Evolutionary conservation across 2,113 vertebrate genomes (phyloP).

Genomic region (Nesoenas mayeri): DNA sequence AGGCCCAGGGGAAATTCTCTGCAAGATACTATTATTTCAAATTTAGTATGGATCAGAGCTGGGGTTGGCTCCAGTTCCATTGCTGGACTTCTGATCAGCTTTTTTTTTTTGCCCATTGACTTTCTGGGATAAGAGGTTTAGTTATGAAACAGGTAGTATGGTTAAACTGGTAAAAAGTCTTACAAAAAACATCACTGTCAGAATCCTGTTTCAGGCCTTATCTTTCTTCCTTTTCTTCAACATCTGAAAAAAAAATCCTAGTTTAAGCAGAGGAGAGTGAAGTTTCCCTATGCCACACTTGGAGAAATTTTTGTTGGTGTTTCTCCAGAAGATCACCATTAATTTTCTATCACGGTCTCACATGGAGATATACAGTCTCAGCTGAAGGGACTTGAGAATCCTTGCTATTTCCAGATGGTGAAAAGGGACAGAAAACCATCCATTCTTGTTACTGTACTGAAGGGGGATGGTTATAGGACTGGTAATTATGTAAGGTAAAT

Average conservation of each 20-base stretch:
- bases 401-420: not conserved
- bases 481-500: not conserved
- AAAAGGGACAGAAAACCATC: not conserved
- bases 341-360: not conserved
- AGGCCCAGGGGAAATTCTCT: not conserved
- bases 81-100: not conserved
- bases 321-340: not conserved
- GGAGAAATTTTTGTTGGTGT: not conserved
- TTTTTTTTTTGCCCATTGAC: rapidly evolving
- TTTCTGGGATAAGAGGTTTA: not conserved
- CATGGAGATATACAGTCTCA: not conserved
- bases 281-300: not conserved
- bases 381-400: not conserved
- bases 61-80: not conserved
- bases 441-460: not conserved
- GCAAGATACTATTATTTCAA: not conserved
- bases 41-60: not conserved
- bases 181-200: not conserved
- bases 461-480: not conserved
- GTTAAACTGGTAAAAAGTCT: not conserved
- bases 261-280: not conserved
- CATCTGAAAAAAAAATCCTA: not conserved
- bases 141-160: not conserved
- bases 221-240: not conserved
- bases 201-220: not conserved